These are phyloP conservation scores for Spisula solida DNA, from an alignment of 2,888 invertebrate genomes.

Conservation along the genomic window DNA sequence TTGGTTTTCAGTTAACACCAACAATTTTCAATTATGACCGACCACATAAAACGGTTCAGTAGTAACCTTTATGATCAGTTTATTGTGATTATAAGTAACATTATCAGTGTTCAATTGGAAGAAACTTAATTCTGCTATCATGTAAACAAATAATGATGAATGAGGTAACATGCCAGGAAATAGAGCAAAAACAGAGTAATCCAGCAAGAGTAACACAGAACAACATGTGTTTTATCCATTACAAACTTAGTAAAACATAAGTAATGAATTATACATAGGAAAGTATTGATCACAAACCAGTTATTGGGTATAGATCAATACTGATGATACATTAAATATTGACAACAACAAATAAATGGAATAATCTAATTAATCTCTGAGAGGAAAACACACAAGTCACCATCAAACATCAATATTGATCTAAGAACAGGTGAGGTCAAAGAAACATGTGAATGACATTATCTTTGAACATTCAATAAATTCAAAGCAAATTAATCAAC, in stretches of 20 bases:
- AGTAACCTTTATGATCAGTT: too few species aligned
- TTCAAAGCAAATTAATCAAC: too few species aligned
- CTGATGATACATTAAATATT: constrained; percentile 22
- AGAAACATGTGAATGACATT: background rate
- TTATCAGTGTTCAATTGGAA: too few species aligned
- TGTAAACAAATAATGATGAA: too few species aligned
- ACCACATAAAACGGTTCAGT: too few species aligned
- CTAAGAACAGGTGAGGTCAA: background rate
- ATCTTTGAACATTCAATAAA: too few species aligned
- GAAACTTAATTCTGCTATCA: too few species aligned
- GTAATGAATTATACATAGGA: background rate
- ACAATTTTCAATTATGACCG: too few species aligned
- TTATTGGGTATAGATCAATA: background rate
- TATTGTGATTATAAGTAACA: too few species aligned
- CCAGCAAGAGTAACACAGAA: background rate
- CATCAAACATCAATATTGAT: background rate
- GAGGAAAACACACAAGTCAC: background rate
- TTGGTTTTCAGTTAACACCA: too few species aligned
- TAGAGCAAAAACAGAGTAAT: too few species aligned
- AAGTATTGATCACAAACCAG: background rate
- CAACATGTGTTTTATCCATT: background rate
- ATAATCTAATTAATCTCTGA: background rate
- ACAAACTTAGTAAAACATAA: background rate
- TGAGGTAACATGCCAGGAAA: too few species aligned
- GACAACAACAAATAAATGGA: background rate